Conservation (phyloP, 2,113 vertebrate genomes). For the Gavialis gangeticus region DNA sequence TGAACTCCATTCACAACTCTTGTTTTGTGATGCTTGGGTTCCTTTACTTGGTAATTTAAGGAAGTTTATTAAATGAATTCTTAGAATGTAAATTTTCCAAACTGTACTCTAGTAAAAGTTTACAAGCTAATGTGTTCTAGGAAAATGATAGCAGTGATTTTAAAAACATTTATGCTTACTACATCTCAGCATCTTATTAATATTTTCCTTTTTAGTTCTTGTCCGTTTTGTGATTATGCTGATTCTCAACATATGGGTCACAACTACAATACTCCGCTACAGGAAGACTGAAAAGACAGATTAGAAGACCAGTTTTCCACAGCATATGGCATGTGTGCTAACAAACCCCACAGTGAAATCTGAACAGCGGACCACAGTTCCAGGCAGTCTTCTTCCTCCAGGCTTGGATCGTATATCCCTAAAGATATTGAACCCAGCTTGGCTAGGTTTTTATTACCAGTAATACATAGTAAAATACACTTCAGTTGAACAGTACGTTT, state of each 20-base stretch:
- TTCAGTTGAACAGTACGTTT: conserved; percentile 49
- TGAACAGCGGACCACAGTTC: not conserved
- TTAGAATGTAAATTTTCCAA: not conserved
- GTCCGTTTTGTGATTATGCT: conserved; percentile 87
- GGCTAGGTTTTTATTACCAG: conserved; percentile 22
- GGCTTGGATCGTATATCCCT: not conserved
- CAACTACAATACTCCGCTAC: conserved; percentile 87
- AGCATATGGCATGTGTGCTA: not conserved
- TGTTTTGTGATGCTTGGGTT: not conserved
- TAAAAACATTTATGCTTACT: not conserved
- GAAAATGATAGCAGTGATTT: not conserved
- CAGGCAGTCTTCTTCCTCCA: not conserved
- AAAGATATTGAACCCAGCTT: not conserved
- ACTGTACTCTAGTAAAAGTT: not conserved
- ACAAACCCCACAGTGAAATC: not conserved
- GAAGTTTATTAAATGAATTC: not conserved
- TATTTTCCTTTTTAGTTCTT: conserved; percentile 83
- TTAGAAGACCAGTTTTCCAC: conserved; percentile 48
- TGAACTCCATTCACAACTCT: not conserved
- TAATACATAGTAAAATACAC: conserved; percentile 4
- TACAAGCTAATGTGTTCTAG: not conserved
- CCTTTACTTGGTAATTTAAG: not conserved
- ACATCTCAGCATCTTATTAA: not conserved
- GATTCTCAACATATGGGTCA: conserved; percentile 91
- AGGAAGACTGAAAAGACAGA: conserved; percentile 80